Percentiles rank a stretch among this genome's conserved stretches.
Conservation (phyloP, 2,113 vertebrate genomes). For the Pterophyllum scalare region DNA sequence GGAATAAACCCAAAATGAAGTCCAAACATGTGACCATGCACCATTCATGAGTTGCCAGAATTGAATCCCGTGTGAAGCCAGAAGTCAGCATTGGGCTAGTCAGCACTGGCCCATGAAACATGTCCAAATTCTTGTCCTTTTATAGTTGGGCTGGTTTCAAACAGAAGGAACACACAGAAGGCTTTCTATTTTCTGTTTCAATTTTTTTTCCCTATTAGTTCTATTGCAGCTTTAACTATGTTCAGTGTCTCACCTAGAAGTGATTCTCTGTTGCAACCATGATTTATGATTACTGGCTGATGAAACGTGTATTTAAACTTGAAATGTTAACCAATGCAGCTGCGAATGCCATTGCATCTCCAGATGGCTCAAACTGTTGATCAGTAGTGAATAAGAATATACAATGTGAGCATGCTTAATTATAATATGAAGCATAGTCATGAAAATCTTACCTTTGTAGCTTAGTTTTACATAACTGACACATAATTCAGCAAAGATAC, state of each 20-base stretch:
- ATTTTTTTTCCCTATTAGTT: neutral
- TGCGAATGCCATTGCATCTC: neutral
- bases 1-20: neutral
- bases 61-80: neutral
- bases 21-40: neutral
- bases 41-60: neutral
- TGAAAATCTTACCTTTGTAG: neutral
- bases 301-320: constrained; percentile 27
- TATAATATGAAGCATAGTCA: neutral
- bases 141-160: neutral
- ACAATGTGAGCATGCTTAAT: neutral
- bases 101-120: neutral
- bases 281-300: constrained; percentile 18
- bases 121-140: too few species aligned
- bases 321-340: constrained; percentile 16
- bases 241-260: neutral
- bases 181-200: neutral
- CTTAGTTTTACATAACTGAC: constrained; percentile 12
- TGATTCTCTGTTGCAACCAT: neutral
- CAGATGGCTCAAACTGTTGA: constrained; percentile 21
- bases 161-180: neutral
- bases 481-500: neutral
- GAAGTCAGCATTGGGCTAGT: accelerated
- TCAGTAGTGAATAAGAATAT: constrained; percentile 9
- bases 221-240: neutral